phyloP scores from a whole-genome alignment of 2,113 vertebrate species.

The Benitochromis conjunctus region DNA sequence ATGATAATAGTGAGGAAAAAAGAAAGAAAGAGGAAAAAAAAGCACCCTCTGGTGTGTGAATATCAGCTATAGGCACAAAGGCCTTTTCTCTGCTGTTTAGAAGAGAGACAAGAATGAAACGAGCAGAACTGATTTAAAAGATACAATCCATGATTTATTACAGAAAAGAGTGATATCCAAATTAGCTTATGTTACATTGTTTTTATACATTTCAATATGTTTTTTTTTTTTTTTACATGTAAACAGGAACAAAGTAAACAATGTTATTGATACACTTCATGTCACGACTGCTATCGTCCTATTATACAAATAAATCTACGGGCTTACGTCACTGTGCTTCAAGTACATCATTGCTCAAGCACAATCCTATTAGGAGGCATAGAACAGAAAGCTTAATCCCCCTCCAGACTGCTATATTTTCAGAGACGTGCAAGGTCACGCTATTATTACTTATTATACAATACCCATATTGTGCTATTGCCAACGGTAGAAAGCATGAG shows the following conservation, averaged over 20 bases:
- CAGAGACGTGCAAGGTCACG: conserved; percentile 56
- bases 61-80: not conserved
- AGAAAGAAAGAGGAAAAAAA: not conserved
- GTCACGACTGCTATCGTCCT: conserved; percentile 42
- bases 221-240: conserved; percentile 64
- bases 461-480: conserved; percentile 52
- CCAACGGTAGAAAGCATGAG: conserved; percentile 28
- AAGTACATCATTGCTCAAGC: conserved; percentile 30
- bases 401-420: conserved; percentile 21
- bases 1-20: conserved; percentile 17
- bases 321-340: conserved; percentile 45
- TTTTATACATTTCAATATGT: conserved; percentile 65
- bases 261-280: conserved; percentile 61
- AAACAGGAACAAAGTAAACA: conserved; percentile 80
- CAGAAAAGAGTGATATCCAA: conserved; percentile 81
- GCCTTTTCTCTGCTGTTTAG: not conserved
- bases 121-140: conserved; percentile 60
- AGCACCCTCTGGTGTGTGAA: not conserved
- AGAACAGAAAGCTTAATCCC: conserved; percentile 28
- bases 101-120: conserved; percentile 3
- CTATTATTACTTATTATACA: conserved; percentile 52
- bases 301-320: conserved; percentile 31
- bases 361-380: conserved; percentile 39
- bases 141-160: conserved; percentile 80
- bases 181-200: conserved; percentile 71